Percentiles rank a stretch among this genome's conserved stretches.
Conservation (phyloP, 2,888 invertebrate genomes). For the Caenorhabditis virilis region DNA sequence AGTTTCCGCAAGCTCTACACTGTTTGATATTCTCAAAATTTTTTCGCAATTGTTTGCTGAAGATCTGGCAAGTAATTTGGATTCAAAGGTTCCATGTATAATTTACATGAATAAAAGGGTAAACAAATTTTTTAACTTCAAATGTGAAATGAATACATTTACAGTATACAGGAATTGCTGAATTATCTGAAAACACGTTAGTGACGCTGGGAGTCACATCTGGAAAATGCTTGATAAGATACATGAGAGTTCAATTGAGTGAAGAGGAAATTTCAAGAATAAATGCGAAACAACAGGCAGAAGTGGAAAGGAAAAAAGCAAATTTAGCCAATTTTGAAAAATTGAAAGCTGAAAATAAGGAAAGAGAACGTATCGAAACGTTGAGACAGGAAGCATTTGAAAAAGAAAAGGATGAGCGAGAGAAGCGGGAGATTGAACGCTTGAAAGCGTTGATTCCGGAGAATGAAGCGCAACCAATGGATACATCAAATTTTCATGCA, state of each 20-base stretch:
- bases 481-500: conserved; percentile 4
- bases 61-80: conserved; percentile 25
- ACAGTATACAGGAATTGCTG: conserved; percentile 33
- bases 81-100: conserved; percentile 37
- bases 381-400: conserved; percentile 27
- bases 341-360: conserved; percentile 45
- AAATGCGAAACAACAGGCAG: conserved; percentile 23
- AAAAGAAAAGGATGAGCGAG: conserved; percentile 23
- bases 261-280: conserved; percentile 35
- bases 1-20: conserved; percentile 18
- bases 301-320: conserved; percentile 18
- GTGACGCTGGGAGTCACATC: conserved; percentile 34
- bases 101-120: conserved; percentile 55
- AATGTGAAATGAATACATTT: conserved; percentile 7
- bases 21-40: conserved; percentile 31
- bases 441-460: conserved; percentile 8
- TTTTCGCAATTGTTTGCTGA: conserved; percentile 34
- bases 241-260: conserved; percentile 20
- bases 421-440: conserved; percentile 24
- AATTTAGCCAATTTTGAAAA: conserved; percentile 24
- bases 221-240: conserved; percentile 40
- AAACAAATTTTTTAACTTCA: background rate
- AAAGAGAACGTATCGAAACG: conserved; percentile 38
- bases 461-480: conserved; percentile 9
- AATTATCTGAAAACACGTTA: conserved; percentile 31